phyloP scores from a whole-genome alignment of 37 sponge, comb jelly and placozoan genomes.

The Cladorhizidae sp. region DNA sequence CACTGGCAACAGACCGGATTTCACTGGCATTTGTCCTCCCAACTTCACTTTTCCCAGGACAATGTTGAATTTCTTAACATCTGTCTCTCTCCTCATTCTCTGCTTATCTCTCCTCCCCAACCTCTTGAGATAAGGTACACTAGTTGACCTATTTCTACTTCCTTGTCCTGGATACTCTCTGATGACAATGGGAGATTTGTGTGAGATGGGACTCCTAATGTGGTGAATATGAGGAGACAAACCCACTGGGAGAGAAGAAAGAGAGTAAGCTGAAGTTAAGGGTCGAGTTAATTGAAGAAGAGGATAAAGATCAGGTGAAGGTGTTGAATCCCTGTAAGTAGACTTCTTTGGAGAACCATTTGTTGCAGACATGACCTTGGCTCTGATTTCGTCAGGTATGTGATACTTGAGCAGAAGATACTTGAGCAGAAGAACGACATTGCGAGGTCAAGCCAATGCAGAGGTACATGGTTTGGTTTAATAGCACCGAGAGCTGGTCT shows the following conservation, averaged over 20 bases:
- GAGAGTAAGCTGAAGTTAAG: neutral
- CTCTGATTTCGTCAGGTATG: no score
- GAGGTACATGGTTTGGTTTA: no score
- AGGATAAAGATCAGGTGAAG: neutral
- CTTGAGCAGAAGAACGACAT: no score
- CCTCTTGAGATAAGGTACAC: neutral
- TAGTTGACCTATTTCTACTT: neutral
- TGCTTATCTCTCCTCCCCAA: neutral
- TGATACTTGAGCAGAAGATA: no score
- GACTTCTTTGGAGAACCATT: no score
- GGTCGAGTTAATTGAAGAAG: no score
- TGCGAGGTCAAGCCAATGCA: no score
- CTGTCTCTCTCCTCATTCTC: neutral
- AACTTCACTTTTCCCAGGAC: no score
- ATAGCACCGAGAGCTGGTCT: no score
- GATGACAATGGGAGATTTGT: neutral
- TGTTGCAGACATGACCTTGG: no score
- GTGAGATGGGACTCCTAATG: neutral
- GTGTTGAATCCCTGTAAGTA: neutral
- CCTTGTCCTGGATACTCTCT: neutral
- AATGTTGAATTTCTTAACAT: neutral
- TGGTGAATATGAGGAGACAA: constrained; percentile 2
- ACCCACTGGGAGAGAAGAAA: neutral
- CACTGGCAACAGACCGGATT: no score
- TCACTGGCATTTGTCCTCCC: no score